Evolutionary conservation across 1,140 invertebrate genomes (phyloP), one percentile per base, ranked within the genome.

Genomic region (Aphidius ervi): DNA sequence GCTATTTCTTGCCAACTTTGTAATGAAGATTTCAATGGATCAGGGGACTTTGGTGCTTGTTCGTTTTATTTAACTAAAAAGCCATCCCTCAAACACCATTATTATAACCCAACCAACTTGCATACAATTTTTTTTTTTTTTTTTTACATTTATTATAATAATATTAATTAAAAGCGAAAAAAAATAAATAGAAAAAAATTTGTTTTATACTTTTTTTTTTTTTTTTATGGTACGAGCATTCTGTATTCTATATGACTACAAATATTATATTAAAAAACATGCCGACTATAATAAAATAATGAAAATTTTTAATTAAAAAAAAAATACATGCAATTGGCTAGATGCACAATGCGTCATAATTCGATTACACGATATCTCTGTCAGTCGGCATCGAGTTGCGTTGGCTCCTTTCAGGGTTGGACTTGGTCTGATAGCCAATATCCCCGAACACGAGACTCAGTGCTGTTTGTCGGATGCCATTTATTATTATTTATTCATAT

Each of bases 401-500:
- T 71, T 76, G 73, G 73, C 76, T 79, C 77, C 73, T 72, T 20
- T 39, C 72, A 74, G 82, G 81, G 77, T 73, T 74, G 78, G 67
- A 76, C 78, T 8, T 77, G 79, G 78, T 77, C 80, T 77, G 76
- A 76, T 80, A 78, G 77, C 54, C 74, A 67, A 69, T 68, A 73
- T 79, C 79, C 82, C 82, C 82, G 80, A 80, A 82, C 81, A 81
- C 82, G 81, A 79, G 77, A 78, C 80, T 80, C 76, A 82, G 82
- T 83, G 77, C 81, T 79, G 82, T 82, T 82, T 84, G 79, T 83
- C 79, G 74, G 76, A 79, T 73, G 74, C 72, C 70, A 64, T 52
- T 72, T 16, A 16, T 16, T 57, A 67, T 57, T 64, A 67, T 63
- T 63, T 66, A 69, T 67, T 66, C 47, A 66, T 63, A 68, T 61